These are phyloP conservation scores for Leptodactylus fuscus DNA, from an alignment of 2,113 vertebrate genomes.

Conservation along the genomic window DNA sequence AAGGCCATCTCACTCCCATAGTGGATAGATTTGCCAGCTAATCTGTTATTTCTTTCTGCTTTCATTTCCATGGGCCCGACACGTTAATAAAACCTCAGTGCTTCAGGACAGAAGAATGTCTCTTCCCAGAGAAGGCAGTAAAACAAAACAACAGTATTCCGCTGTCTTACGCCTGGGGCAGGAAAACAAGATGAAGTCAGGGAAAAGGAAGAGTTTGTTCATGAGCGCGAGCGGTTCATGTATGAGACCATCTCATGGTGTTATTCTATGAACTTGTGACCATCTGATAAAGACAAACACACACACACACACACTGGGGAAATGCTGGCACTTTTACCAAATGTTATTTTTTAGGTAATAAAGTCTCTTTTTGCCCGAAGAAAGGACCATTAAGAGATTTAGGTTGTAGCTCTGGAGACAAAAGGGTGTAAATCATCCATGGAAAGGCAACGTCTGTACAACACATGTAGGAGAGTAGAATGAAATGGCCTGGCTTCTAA, in stretches of 20 bases:
- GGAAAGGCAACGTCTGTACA: not conserved
- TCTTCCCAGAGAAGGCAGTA: conserved; percentile 27
- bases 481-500: not conserved
- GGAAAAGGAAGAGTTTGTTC: not conserved
- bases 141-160: conserved; percentile 42
- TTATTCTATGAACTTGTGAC: conserved; percentile 62
- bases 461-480: conserved; percentile 15
- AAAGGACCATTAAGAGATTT: conserved; percentile 49
- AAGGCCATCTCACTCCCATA: too few species aligned
- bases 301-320: not conserved
- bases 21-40: not conserved
- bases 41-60: conserved; percentile 34
- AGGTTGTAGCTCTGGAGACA: not conserved
- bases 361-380: conserved; percentile 62
- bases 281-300: conserved; percentile 60
- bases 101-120: conserved; percentile 28
- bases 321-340: conserved; percentile 36
- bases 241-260: conserved; percentile 41
- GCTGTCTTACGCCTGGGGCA: conserved; percentile 56
- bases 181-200: conserved; percentile 40
- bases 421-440: conserved; percentile 37
- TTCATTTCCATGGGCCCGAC: conserved; percentile 22
- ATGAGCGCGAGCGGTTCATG: not conserved
- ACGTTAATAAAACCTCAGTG: not conserved
- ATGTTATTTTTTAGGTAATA: conserved; percentile 66